Evolutionary conservation across 2,888 invertebrate species (phyloP).

Genomic region (Amiota minor): DNA sequence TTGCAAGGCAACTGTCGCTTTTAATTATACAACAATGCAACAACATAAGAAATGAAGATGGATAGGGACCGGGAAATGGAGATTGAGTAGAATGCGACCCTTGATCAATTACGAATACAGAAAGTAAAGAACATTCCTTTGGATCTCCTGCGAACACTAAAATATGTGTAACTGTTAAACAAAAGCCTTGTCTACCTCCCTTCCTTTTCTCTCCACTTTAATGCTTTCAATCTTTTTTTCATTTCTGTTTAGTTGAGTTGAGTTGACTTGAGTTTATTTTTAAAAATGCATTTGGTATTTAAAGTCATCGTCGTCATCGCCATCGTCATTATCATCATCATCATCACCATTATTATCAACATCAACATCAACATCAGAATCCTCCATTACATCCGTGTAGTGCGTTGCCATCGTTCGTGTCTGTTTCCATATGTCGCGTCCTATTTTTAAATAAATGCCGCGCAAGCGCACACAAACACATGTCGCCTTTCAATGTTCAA

Average conservation of each 20-base stretch:
- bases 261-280: too few species aligned
- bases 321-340: too few species aligned
- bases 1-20: conserved; percentile 47
- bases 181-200: not conserved
- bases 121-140: conserved; percentile 56
- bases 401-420: not conserved
- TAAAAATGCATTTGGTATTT: too few species aligned
- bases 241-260: not conserved
- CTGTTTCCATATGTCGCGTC: conserved; percentile 55
- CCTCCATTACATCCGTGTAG: too few species aligned
- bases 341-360: too few species aligned
- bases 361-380: too few species aligned
- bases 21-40: conserved; percentile 61
- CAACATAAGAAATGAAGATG: conserved; percentile 29
- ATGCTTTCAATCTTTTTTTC: not conserved
- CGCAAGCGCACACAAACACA: conserved; percentile 57
- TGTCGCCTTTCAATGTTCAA: conserved; percentile 11
- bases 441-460: conserved; percentile 53
- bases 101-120: conserved; percentile 7
- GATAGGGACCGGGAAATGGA: too few species aligned
- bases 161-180: too few species aligned
- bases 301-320: too few species aligned
- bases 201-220: not conserved
- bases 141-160: conserved; percentile 62
- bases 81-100: too few species aligned